phyloP scores from a whole-genome alignment of 2,888 invertebrate species.

The Aricia artaxerxes region DNA sequence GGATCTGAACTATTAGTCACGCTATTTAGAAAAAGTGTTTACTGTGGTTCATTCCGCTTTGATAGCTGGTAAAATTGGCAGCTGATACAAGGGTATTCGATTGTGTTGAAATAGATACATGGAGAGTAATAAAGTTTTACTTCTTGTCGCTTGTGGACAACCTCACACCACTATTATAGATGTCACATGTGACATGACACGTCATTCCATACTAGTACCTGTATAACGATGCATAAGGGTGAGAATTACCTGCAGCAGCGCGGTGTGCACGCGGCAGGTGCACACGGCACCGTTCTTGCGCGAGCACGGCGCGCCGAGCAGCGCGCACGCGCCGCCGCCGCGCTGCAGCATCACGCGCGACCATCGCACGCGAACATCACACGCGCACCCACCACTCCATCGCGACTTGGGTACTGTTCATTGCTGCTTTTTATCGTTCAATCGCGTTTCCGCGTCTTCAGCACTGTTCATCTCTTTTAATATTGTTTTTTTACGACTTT shows the following conservation, averaged over 20 bases:
- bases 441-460: background rate
- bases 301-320: slow-evolving; percentile 74
- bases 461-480: background rate
- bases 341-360: slow-evolving; percentile 64
- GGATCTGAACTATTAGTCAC: no score
- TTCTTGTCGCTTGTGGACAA: no score
- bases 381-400: background rate
- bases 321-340: slow-evolving; percentile 73
- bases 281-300: slow-evolving; percentile 74
- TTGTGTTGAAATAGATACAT: no score
- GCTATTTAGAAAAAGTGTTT: no score
- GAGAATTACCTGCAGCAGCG: slow-evolving; percentile 65
- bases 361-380: slow-evolving; percentile 55
- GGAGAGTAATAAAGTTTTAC: no score
- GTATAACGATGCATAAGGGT: background rate
- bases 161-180: no score
- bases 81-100: no score
- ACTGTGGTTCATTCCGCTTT: no score
- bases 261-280: slow-evolving; percentile 70
- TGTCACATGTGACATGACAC: no score
- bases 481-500: background rate
- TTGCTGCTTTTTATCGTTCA: background rate
- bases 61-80: no score
- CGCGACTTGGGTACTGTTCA: background rate
- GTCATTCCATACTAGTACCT: no score